Evolutionary conservation across 1,140 invertebrate genomes (phyloP), one percentile per base, ranked within the genome.

Genomic region (Plutomurus gul): DNA sequence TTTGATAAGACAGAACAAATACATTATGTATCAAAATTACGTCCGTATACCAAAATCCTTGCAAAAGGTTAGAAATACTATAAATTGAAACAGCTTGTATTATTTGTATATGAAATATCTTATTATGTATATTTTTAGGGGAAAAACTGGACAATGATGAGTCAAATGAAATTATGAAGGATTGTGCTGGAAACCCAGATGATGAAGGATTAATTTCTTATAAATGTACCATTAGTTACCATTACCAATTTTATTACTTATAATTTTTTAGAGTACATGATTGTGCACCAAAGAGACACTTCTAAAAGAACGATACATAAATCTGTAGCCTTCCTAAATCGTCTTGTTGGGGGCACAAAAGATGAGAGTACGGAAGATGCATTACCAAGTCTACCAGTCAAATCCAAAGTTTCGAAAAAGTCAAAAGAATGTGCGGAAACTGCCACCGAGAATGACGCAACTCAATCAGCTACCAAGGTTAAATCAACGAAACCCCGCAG

Each of bases 161-260:
- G 90, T 91, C 93, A 81, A 92, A 95, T 56, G 89, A 90, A 84
- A 91, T 97, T 84, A 87, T 96, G 83, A 94, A 92, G 87, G 94
- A 94, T 85, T 96, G 94, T 89, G 92, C 94, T 90, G 93, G 94
- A 85, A 89, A 92, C 84, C 95, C 96, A 89, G 95, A 97, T 88
- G 95, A 97, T 40, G 96, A 97, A 84, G 96, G 96, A 85, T 94
- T 95, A 89, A 94, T 96, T 89, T 94, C 93, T 85, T 97, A 96
- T 89, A 92, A 92, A 87, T 93, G 95, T 96, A 93, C 33, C 33
- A 72, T 18, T 20, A 8, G 33, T 47, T 47, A 6, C 30, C 3
- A 10, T 27, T 4, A 30, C 13, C 3, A 10, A 7, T 3, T 22
- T 13, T 70, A 4, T 22, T 30, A 70, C 20, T 8, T 20, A 51